Conservation (phyloP, 1,140 invertebrate species). For the Cephus cinctus region DNA sequence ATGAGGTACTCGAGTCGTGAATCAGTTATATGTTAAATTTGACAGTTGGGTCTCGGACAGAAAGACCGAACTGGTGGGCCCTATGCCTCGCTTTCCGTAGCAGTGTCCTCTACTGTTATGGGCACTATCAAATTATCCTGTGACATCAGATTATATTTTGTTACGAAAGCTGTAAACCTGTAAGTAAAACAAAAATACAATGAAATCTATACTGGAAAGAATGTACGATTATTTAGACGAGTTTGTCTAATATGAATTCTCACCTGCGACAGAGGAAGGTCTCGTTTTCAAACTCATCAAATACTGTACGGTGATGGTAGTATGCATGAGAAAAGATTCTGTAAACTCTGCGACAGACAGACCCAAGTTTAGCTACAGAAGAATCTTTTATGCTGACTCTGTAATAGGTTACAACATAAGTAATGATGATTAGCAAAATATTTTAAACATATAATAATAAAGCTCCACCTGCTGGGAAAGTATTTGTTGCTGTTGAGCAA, state of each 20-base stretch:
- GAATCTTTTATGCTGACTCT: conserved; percentile 99
- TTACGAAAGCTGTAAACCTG: conserved; percentile 94
- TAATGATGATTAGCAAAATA: neutral
- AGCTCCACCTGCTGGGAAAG: conserved; percentile 91
- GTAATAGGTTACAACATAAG: conserved; percentile 39
- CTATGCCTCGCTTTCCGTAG: conserved; percentile 71
- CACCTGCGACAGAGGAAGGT: conserved; percentile 89
- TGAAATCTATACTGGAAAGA: conserved; percentile 5
- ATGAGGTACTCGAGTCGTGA: too few relatives aligned
- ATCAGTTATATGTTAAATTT: conserved; percentile 1
- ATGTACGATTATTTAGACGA: too few relatives aligned
- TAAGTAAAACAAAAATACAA: conserved; percentile 18
- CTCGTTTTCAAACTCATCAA: conserved; percentile 97
- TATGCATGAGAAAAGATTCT: conserved; percentile 99
- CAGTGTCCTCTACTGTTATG: conserved; percentile 76
- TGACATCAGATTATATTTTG: conserved; percentile 98
- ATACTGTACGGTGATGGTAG: conserved; percentile 95
- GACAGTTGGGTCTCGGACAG: neutral
- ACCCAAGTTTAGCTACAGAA: conserved; percentile 96
- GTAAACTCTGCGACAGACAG: conserved; percentile 97
- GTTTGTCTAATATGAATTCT: conserved; percentile 3
- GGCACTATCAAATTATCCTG: conserved; percentile 98
- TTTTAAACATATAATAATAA: conserved; percentile 5
- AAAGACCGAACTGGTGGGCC: conserved; percentile 31
- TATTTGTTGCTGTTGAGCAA: conserved; percentile 99